Evolutionary conservation across 2,888 invertebrate genomes (phyloP), one percentile per base, ranked within the genome.

Genomic region (Margaritifera margaritifera): DNA sequence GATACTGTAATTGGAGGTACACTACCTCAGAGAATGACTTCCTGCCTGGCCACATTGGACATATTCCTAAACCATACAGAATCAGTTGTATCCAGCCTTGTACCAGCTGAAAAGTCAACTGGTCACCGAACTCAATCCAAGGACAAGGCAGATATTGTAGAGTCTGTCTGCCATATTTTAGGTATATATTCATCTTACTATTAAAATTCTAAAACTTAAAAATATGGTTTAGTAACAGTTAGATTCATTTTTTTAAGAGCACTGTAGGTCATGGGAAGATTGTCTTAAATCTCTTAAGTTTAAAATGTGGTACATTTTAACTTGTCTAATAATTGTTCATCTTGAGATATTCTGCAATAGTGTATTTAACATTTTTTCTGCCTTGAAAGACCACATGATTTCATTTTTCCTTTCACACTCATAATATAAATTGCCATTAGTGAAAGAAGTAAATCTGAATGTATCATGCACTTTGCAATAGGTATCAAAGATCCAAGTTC

Each of bases 1-100:
- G 95, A 96, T 64, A 94, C 95, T 0, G 96, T 96, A 82, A 94
- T 99, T 79, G 97, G 97, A 72, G 99, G 99, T 77, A 99, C 99
- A 11, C 90, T 98, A 81, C 99, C 99, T 20, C 99, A 99, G 91
- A 93, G 97, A 82, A 96, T 99, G 92, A 91, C 93, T n/a, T 98
- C 97, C 42, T 99, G 99, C 90, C 91, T 99, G 83, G 91, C 93
- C 80, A 94, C 96, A 58, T 93, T 99, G 90, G 98, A 98, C 88
- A 89, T 92, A 66, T 96, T 99, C 92, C 92, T 99, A 82, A 96
- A 96, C 89, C 95, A 95, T 91, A 94, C 95, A 15, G 67, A 81
- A 56, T 81, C 89, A 24, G 88, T 89, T 53, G 81, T 89, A 50
- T 88, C 89, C 58, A 88, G 88, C 77, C 94, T 95, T 93, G 97